phyloP scores from a whole-genome alignment of 2,888 invertebrate species.

The Chydorus sphaericus region DNA sequence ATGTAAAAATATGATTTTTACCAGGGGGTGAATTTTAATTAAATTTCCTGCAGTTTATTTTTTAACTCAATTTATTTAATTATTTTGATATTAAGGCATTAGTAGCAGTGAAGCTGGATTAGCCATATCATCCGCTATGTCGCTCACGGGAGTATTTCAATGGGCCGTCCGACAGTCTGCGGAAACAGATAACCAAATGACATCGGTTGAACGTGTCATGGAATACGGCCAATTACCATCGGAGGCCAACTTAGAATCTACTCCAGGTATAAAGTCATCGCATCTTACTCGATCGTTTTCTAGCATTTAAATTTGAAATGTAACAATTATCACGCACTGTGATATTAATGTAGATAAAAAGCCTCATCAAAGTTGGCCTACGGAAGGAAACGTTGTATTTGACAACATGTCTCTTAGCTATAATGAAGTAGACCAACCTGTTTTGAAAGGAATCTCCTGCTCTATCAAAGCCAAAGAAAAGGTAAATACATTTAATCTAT shows the following conservation, averaged over 20 bases:
- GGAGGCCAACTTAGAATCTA: constrained; percentile 48
- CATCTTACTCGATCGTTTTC: not conserved
- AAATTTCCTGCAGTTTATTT: too few relatives aligned
- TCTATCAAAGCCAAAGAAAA: constrained; percentile 32
- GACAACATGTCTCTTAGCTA: constrained; percentile 28
- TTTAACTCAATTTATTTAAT: too few relatives aligned
- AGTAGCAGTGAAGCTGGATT: constrained; percentile 25
- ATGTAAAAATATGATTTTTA: too few relatives aligned
- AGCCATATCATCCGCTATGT: constrained; percentile 25
- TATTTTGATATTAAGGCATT: constrained; percentile 16
- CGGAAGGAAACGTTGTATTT: constrained; percentile 23
- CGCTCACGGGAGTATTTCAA: constrained; percentile 36
- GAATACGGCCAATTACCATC: constrained; percentile 59
- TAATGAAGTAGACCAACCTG: constrained; percentile 30
- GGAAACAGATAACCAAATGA: constrained; percentile 75
- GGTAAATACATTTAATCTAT: constrained; percentile 21
- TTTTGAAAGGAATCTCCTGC: constrained; percentile 31
- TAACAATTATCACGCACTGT: not conserved
- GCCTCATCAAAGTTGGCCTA: constrained; percentile 31
- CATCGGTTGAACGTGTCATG: constrained; percentile 71
- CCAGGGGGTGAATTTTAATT: too few relatives aligned
- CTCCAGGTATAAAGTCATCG: constrained; percentile 31
- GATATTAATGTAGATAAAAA: constrained; percentile 30
- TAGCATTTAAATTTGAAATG: too few relatives aligned
- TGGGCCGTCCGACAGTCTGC: constrained; percentile 91